These are phyloP conservation scores for Denticeps clupeoides DNA, from an alignment of 2,797 vertebrate genomes.

Conservation along the genomic window DNA sequence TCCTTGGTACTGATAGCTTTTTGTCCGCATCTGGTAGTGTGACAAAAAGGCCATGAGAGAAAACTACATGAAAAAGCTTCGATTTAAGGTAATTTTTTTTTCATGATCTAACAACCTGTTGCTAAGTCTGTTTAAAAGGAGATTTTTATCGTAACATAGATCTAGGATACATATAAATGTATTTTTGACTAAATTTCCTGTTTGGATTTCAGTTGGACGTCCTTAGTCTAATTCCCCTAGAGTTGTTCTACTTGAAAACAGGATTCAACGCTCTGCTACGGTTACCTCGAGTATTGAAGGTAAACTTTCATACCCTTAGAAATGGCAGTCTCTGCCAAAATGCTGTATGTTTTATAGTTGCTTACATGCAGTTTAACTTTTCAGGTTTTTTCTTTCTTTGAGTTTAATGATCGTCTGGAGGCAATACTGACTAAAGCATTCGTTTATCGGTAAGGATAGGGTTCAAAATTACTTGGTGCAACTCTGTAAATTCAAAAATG, in stretches of 20 bases:
- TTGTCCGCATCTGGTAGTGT: slow-evolving; percentile 60
- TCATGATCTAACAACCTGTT: too few relatives aligned
- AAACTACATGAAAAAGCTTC: slow-evolving; percentile 75
- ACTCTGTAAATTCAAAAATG: too few relatives aligned
- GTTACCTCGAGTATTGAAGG: slow-evolving; percentile 85
- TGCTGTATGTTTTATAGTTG: not conserved
- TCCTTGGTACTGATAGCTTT: not conserved
- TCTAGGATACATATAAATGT: not conserved
- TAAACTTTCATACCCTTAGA: too few relatives aligned
- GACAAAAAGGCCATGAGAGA: slow-evolving; percentile 81
- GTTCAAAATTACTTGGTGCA: too few relatives aligned
- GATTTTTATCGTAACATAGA: too few relatives aligned
- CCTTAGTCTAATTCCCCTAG: slow-evolving; percentile 79
- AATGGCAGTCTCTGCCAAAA: not conserved
- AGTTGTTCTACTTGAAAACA: slow-evolving; percentile 81
- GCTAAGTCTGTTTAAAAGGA: too few relatives aligned
- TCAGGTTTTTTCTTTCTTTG: slow-evolving; percentile 89
- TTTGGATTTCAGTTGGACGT: slow-evolving; percentile 73
- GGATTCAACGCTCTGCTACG: slow-evolving; percentile 84
- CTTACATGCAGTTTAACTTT: not conserved
- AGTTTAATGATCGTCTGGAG: slow-evolving; percentile 90
- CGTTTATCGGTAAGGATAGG: slow-evolving; percentile 78
- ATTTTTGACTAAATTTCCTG: not conserved
- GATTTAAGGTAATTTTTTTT: slow-evolving; percentile 95
- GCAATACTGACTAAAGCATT: slow-evolving; percentile 92